These are phyloP conservation scores for Pluvianellus socialis DNA, from an alignment of 2,113 vertebrate species.

Conservation along the genomic window DNA sequence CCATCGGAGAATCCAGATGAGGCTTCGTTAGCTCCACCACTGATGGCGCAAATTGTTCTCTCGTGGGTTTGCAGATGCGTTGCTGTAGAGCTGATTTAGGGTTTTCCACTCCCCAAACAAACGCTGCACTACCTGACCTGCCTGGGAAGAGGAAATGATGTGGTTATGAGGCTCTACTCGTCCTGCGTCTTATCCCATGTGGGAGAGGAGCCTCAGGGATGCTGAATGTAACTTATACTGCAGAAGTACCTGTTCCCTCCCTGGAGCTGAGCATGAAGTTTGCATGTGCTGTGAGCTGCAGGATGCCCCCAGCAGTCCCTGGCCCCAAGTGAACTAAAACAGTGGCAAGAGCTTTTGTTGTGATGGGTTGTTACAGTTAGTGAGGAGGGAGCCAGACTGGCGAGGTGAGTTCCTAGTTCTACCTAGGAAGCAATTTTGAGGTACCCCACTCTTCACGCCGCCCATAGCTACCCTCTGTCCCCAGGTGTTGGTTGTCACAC, in stretches of 20 bases:
- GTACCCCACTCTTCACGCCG: accelerated
- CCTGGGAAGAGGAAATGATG: background rate
- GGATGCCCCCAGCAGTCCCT: background rate
- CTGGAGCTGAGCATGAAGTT: background rate
- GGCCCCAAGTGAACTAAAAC: background rate
- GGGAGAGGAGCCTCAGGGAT: background rate
- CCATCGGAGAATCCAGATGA: background rate
- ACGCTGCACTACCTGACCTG: background rate
- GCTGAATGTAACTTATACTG: background rate
- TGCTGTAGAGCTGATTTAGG: background rate
- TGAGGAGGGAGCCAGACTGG: background rate
- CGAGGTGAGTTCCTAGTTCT: background rate
- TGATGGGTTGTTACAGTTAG: background rate
- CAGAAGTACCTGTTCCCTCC: background rate
- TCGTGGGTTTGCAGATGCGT: background rate
- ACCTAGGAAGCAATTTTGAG: background rate
- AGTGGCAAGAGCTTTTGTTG: background rate
- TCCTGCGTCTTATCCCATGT: background rate
- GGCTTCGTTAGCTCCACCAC: background rate
- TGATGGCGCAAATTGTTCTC: background rate
- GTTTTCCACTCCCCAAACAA: background rate
- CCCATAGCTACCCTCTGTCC: background rate
- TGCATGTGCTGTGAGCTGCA: accelerated
- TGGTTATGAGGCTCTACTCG: background rate
- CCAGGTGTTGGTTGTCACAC: background rate